Conservation (phyloP, 1,140 invertebrate genomes). For the Sinonovacula constricta region DNA sequence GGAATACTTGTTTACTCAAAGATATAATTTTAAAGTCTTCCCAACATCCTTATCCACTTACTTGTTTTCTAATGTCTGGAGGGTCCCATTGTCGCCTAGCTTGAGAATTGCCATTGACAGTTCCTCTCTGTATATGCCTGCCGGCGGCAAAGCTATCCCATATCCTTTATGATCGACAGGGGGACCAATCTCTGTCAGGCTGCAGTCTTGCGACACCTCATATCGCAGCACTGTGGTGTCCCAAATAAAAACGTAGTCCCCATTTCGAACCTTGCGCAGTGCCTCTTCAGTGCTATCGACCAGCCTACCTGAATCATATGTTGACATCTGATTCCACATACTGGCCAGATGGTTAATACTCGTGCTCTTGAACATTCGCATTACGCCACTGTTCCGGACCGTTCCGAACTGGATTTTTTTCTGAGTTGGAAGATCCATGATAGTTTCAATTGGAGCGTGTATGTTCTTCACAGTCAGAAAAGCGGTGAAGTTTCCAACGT, state of each 20-base stretch:
- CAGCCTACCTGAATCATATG: slow-evolving; percentile 63
- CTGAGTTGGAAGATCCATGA: slow-evolving; percentile 72
- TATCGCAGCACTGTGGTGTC: slow-evolving; percentile 60
- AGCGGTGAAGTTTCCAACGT: slow-evolving; percentile 76
- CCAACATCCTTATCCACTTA: no score
- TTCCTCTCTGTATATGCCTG: slow-evolving; percentile 94
- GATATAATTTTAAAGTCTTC: no score
- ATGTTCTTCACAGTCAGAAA: slow-evolving; percentile 76
- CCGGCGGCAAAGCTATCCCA: slow-evolving; percentile 72
- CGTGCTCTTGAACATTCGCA: slow-evolving; percentile 84
- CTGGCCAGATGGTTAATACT: slow-evolving; percentile 97
- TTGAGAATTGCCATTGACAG: slow-evolving; percentile 94
- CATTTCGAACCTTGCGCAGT: slow-evolving; percentile 57
- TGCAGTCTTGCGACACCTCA: slow-evolving; percentile 51
- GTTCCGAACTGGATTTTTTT: slow-evolving; percentile 73
- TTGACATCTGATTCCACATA: slow-evolving; percentile 87
- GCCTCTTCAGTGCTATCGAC: slow-evolving; percentile 60
- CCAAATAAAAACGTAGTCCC: slow-evolving; percentile 61
- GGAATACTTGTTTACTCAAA: no score
- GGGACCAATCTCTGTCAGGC: slow-evolving; percentile 47
- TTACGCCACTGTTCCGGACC: slow-evolving; percentile 66
- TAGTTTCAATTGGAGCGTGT: slow-evolving; percentile 73
- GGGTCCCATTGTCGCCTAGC: slow-evolving; percentile 93
- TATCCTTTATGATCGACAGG: slow-evolving; percentile 54
- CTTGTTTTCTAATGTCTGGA: slow-evolving; percentile 85